Percentiles rank a stretch among this genome's conserved stretches.
These are phyloP conservation scores for Drosophila buzzatii DNA, from an alignment of 2,888 invertebrate genomes.

Conservation along the genomic window DNA sequence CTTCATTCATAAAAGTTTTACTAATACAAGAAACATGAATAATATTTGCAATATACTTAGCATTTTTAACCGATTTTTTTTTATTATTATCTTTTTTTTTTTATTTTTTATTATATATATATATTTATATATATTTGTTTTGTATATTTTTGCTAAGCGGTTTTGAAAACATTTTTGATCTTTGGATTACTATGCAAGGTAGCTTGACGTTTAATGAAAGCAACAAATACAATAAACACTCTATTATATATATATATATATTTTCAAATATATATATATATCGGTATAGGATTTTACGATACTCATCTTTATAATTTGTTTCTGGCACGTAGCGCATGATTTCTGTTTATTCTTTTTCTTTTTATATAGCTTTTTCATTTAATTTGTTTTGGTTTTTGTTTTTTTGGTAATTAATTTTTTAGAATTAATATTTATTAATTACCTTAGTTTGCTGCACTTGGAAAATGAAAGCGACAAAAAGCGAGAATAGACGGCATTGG, in stretches of 20 bases:
- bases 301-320: slow-evolving; percentile 26
- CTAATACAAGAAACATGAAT: slow-evolving; percentile 78
- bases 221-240: slow-evolving; percentile 51
- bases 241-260: slow-evolving; percentile 18
- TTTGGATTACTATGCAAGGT: slow-evolving; percentile 77
- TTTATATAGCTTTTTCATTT: slow-evolving; percentile 2
- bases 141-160: slow-evolving; percentile 76
- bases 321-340: slow-evolving; percentile 53
- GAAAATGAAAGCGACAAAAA: slow-evolving; percentile 52
- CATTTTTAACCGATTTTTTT: slow-evolving; percentile 15
- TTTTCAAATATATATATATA: slow-evolving; percentile 18
- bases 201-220: slow-evolving; percentile 67
- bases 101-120: neutral
- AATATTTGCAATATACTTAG: slow-evolving; percentile 58
- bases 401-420: slow-evolving; percentile 68
- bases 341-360: neutral
- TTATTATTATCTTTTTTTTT: neutral
- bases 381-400: slow-evolving; percentile 37
- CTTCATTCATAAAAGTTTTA: slow-evolving; percentile 62
- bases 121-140: slow-evolving; percentile 11
- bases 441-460: slow-evolving; percentile 56
- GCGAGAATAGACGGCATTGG: slow-evolving; percentile 73
- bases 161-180: slow-evolving; percentile 76
- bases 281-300: slow-evolving; percentile 18
- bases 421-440: slow-evolving; percentile 73